Base-by-base conservation (phyloP, 2,113 vertebrate genomes). In the Pavo muticus region DNA sequence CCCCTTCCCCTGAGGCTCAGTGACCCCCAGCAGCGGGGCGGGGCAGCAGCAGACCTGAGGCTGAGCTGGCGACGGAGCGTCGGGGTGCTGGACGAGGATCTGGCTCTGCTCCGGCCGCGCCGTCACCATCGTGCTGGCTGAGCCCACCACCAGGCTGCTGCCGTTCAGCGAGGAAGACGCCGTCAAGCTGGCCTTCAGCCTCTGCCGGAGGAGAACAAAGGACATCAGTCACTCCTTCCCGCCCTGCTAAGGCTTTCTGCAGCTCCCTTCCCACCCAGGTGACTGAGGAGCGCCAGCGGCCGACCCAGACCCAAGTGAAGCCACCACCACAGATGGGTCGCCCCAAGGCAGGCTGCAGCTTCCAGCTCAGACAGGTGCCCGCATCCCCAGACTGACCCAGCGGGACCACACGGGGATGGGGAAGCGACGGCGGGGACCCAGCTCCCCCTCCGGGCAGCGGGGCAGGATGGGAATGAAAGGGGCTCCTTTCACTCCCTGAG, bases 11-110 rank as follows among this genome's bases (percentile, higher is more conserved):
- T 11, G 3, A 56, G 24, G 24, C 52, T 57, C 42, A 2, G 35
- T 6, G 71, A 11, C 20, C 32, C 39, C 10, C 47, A 5, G 42
- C 19, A 17, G 4, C 17, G 21, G n/a, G 47, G 32, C 6, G 25
- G 18, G 9, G 52, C 27, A 29, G 68, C 21, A 9, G 56, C 95
- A 94, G 92, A 99, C 99, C 99, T 99, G 99, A 78, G 99, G 99
- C 87, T 99, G 99, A 77, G 99, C 99, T 23, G 99, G 99, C 68
- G 99, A 99, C 0, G 99, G 99, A 39, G 99, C 98, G 3, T 99
- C 99, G 4, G 99, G 99, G 59, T 99, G 99, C 52, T 99, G 99
- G 76, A 98, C 98, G 1, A 99, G 98, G 60, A 98, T 97, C 96
- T 99, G 99, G 89, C 98, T 99, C 95, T 99, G 99, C 92, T 99